Conservation (phyloP, 2,888 invertebrate species). For the Meteorus colon region DNA sequence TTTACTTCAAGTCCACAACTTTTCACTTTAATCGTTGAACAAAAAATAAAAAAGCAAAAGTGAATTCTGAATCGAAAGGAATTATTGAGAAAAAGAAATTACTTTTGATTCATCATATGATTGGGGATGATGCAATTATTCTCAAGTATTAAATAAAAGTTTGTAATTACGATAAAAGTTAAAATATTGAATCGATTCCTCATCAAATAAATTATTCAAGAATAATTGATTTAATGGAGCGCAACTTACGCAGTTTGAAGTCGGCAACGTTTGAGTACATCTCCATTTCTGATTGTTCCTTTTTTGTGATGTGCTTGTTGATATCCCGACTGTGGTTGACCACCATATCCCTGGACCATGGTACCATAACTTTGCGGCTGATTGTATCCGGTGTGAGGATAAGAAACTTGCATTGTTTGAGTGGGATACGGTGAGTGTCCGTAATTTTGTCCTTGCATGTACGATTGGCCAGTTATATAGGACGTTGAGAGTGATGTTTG, state of each 20-base stretch:
- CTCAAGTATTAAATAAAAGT: too few species aligned
- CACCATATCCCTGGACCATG: slow-evolving; percentile 70
- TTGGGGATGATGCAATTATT: too few species aligned
- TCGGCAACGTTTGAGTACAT: slow-evolving; percentile 80
- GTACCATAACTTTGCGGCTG: slow-evolving; percentile 70
- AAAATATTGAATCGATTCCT: too few species aligned
- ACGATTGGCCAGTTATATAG: slow-evolving; percentile 71
- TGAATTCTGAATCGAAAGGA: too few species aligned
- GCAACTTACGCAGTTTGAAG: slow-evolving; percentile 80
- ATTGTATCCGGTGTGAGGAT: slow-evolving; percentile 62
- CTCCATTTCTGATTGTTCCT: slow-evolving; percentile 79
- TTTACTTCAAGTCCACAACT: neutral
- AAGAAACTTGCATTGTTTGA: slow-evolving; percentile 61
- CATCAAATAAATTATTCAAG: neutral
- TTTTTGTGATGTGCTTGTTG: slow-evolving; percentile 79
- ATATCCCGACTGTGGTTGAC: slow-evolving; percentile 66
- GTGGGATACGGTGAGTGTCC: slow-evolving; percentile 63
- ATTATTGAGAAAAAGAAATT: neutral
- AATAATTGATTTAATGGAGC: slow-evolving; percentile 12
- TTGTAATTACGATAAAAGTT: too few species aligned
- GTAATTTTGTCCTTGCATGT: slow-evolving; percentile 70
- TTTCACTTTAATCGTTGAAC: neutral
- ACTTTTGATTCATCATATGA: neutral
- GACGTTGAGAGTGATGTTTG: slow-evolving; percentile 69
- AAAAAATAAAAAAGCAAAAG: neutral